Evolutionary conservation across 37 sponge, comb jelly and placozoan species (phyloP).

Genomic region (Amphimedon queenslandica): DNA sequence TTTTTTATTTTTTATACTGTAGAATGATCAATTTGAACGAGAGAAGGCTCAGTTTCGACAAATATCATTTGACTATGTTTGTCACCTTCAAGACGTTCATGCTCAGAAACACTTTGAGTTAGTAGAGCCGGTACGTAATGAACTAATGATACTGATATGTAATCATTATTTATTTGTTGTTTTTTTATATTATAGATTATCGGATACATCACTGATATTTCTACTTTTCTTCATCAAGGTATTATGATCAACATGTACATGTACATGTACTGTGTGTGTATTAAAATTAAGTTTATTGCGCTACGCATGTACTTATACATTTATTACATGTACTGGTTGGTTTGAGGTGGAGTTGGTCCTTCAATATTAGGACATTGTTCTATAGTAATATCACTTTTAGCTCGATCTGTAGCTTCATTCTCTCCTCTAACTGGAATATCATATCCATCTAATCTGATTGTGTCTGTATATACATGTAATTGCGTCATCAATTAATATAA

Average conservation of each 20-base stretch:
- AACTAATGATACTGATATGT: background rate
- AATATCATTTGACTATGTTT: constrained; percentile 81
- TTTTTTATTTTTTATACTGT: background rate
- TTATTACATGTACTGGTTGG: too few relatives aligned
- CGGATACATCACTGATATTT: constrained; percentile 73
- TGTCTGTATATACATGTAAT: too few relatives aligned
- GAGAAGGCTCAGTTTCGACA: constrained; percentile 73
- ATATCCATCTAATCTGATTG: too few relatives aligned
- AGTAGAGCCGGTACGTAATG: constrained; percentile 70
- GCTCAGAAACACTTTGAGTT: constrained; percentile 85
- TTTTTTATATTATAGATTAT: constrained; percentile 45
- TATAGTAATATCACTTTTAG: too few relatives aligned
- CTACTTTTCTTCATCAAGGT: constrained; percentile 78
- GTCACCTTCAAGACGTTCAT: constrained; percentile 83
- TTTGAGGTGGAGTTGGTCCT: too few relatives aligned
- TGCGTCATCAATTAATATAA: too few relatives aligned
- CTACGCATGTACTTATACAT: background rate
- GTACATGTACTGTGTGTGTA: background rate
- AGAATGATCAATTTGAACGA: constrained; percentile 40
- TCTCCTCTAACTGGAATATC: too few relatives aligned
- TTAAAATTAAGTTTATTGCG: background rate
- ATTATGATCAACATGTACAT: too few relatives aligned
- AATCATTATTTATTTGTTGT: background rate
- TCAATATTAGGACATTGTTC: too few relatives aligned
- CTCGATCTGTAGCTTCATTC: too few relatives aligned